These are phyloP conservation scores for Parelbella ahira DNA, from an alignment of 2,888 invertebrate genomes.

Conservation along the genomic window DNA sequence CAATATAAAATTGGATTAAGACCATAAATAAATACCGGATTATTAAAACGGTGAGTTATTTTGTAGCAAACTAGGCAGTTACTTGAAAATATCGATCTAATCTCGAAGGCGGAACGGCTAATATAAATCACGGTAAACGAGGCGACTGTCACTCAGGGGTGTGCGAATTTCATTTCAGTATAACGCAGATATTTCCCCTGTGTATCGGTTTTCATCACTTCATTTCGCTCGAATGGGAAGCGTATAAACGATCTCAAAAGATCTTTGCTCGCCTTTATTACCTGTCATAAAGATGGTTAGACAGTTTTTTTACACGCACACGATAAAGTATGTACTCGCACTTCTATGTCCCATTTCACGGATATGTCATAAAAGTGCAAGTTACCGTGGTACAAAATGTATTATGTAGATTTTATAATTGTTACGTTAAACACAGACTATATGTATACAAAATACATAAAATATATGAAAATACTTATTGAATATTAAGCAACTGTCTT, in stretches of 20 bases:
- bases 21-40: no score
- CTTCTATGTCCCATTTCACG: no score
- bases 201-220: slow-evolving; percentile 26
- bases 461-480: no score
- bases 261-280: slow-evolving; percentile 15
- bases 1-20: no score
- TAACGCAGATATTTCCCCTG: slow-evolving; percentile 23
- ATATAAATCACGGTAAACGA: slow-evolving; percentile 26
- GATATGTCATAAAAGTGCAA: no score
- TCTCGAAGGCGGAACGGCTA: slow-evolving; percentile 22
- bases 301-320: slow-evolving; percentile 6
- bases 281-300: slow-evolving; percentile 18
- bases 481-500: no score
- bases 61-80: slow-evolving; percentile 18
- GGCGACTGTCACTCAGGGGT: slow-evolving; percentile 23
- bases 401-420: no score
- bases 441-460: no score
- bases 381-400: no score
- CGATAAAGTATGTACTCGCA: no score
- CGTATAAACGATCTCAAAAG: slow-evolving; percentile 17
- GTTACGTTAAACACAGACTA: no score
- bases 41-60: slow-evolving; percentile 17
- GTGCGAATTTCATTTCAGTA: slow-evolving; percentile 23
- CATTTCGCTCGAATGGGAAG: slow-evolving; percentile 20
- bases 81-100: slow-evolving; percentile 24